These are phyloP conservation scores for Orchestia grillus DNA, from an alignment of 1,140 invertebrate species.

Conservation along the genomic window DNA sequence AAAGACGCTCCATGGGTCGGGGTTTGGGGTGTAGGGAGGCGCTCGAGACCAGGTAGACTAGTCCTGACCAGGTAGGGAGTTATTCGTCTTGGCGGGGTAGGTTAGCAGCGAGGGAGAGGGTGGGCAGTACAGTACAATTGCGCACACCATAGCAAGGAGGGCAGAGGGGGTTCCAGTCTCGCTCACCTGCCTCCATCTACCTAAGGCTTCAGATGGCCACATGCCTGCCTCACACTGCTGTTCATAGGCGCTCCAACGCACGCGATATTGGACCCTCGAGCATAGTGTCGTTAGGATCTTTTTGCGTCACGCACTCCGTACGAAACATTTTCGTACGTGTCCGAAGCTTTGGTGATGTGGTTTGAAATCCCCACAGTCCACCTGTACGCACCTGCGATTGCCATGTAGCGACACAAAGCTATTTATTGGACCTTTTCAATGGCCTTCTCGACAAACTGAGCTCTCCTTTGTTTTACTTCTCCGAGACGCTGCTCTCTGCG, in stretches of 20 bases:
- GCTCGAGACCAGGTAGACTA: conserved; percentile 44
- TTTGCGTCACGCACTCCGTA: neutral
- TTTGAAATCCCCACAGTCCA: conserved; percentile 31
- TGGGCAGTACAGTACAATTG: neutral
- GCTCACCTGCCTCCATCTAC: conserved; percentile 53
- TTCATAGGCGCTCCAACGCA: neutral
- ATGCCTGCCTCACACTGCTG: conserved; percentile 30
- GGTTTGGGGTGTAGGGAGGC: conserved; percentile 30
- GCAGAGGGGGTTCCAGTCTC: neutral
- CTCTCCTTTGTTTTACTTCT: neutral
- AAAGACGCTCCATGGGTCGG: conserved; percentile 47
- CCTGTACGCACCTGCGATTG: conserved; percentile 56
- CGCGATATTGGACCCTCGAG: neutral
- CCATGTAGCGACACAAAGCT: conserved; percentile 45
- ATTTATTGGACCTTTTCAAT: conserved; percentile 48
- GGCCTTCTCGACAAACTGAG: neutral
- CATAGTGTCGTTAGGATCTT: neutral
- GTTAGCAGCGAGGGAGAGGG: neutral
- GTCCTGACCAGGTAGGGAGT: conserved; percentile 56
- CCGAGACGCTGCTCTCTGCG: neutral
- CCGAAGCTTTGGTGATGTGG: neutral
- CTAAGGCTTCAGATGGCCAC: conserved; percentile 49
- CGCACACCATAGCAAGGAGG: neutral
- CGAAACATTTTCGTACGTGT: conserved; percentile 45
- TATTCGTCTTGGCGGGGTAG: conserved; percentile 49